Evolutionary conservation across 1,140 invertebrate genomes (phyloP), one percentile per base, ranked within the genome.

Genomic region (Atta colombica): DNA sequence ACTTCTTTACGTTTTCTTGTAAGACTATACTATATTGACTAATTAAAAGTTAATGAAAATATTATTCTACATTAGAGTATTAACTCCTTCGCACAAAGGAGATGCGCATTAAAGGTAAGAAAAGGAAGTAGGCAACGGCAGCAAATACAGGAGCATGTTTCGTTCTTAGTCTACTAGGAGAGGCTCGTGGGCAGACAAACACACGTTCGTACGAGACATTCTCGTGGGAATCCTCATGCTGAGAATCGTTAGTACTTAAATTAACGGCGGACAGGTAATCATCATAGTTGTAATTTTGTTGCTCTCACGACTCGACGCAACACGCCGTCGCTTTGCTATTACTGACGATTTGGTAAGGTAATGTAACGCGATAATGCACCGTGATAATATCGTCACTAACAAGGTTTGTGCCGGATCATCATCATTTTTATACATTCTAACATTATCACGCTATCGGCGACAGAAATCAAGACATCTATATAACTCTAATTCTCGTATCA

Each of bases 241-340:
- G 78, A 89, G 89, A 87, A 90, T 90, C 80, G 71, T 90, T 90
- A 88, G 88, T 87, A 35, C 58, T 49, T 71, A 81, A 90, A 90
- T 90, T 90, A 90, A 88, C 88, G 75, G 68, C 69, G 60, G 85
- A 71, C 89, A 84, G 71, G 86, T 81, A 85, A 90, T 81, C 74
- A 85, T 90, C 80, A 88, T 90, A 69, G 80, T 88, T 21, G 89
- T 90, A 90, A 90, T 90, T 90, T 90, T 53, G 89, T 90, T 80
- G 89, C 85, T 90, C 89, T 87, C 89, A 90, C 89, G 86, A 78
- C 63, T 66, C 78, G 68, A 75, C 74, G 85, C 60, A 69, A 84
- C 80, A 63, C 86, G 16, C 51, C 69, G 69, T 8, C 77, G 58
- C 51, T 63, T 18, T 77, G 53, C 35, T 68, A 69, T 78, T 90